Evolutionary conservation across 2,888 invertebrate species (phyloP), one percentile per base, ranked within the genome.

Genomic region (Anticlea derivata): DNA sequence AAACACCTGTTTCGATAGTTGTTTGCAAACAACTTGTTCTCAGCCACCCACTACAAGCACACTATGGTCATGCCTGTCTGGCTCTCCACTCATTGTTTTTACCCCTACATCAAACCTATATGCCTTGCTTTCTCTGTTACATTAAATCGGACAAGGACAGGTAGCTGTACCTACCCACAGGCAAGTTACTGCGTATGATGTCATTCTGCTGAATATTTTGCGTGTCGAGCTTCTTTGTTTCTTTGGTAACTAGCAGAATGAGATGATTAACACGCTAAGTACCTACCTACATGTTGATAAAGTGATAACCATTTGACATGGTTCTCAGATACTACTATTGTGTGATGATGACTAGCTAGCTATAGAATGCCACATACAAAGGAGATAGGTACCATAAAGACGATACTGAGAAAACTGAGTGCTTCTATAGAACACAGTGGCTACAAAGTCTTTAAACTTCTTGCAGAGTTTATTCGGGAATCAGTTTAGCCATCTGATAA

Each of bases 151-250:
- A 61, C 34, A 59, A 45, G 48, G 61, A 59, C 50, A 50, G 48
- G 23, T 30, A 38, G 24, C 41, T 48, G 50, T 38, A 24, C 40
- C 33, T 37, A 45, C 43, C 40, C 27, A 27, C 24, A 50, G 29
- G 38, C 37, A 29, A 44, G 31, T 30, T 37, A 34, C 39, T 13
- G 30, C 22, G 62, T n/a, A 38, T 62, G 62, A 62, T 62, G 60
- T 62, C 62, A 62, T 56, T 37, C 50, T 43, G 45, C 41, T 56
- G 46, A 58, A 56, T 43, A 51, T 45, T 61, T 59, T 29, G 51
- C 51, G 31, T 53, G 50, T 37, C 27, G 31, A 54, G 47, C 40
- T 44, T 51, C 58, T 62, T 62, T 62, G 60, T 62, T 60, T 58
- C 49, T 40, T 54, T 49, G 51, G 46, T 56, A 56, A 53, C 50